Evolutionary conservation across 1,140 invertebrate species (phyloP).

Genomic region (Heliconius himera): DNA sequence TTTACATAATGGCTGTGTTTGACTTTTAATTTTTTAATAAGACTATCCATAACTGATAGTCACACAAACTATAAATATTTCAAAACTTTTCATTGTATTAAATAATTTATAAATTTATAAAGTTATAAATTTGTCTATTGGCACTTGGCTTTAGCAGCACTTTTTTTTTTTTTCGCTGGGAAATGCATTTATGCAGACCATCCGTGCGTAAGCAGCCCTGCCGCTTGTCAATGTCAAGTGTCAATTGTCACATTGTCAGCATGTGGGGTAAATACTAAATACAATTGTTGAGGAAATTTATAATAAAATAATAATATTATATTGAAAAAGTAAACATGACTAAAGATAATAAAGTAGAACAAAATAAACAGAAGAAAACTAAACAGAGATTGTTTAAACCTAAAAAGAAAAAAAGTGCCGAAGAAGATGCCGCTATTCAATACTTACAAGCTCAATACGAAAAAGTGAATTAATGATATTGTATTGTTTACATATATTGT

Average conservation of each 20-base stretch:
- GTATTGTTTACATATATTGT: neutral
- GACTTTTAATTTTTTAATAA: too few species aligned
- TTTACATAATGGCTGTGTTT: too few species aligned
- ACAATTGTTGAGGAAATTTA: neutral
- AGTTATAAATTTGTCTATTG: neutral
- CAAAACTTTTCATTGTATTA: too few species aligned
- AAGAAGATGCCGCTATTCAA: constrained; percentile 84
- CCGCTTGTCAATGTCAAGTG: neutral
- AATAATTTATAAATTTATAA: too few species aligned
- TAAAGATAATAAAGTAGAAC: constrained; percentile 48
- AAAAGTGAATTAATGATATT: constrained; percentile 37
- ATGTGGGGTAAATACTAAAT: neutral
- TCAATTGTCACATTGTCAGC: constrained; percentile 2
- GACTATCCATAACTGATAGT: too few species aligned
- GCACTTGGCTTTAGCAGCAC: too few species aligned
- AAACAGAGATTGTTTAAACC: constrained; percentile 79
- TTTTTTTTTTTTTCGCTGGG: too few species aligned
- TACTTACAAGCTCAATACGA: constrained; percentile 85
- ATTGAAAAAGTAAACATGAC: constrained; percentile 50
- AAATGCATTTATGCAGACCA: too few species aligned
- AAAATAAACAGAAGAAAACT: constrained; percentile 55
- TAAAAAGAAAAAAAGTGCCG: constrained; percentile 79
- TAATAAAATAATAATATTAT: neutral
- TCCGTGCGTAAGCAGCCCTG: neutral
- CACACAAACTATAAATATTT: too few species aligned